Evolutionary conservation across 2,888 invertebrate species (phyloP), one percentile per base, ranked within the genome.

Genomic region (Chrysolina americana): DNA sequence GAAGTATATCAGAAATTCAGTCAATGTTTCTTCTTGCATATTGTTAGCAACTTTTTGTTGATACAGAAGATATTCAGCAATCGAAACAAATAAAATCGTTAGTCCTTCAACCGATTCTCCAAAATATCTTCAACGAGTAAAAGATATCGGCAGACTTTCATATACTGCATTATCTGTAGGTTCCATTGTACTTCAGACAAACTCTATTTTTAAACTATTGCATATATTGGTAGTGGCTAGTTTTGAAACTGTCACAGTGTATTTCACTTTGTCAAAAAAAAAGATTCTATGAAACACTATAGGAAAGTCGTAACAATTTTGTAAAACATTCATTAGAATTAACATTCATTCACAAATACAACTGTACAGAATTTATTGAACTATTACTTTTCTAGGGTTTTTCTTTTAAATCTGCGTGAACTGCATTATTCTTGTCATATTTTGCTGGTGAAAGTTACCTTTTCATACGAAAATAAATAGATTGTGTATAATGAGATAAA

Each of bases 381-480:
- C 70, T 79, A 76, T 68, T 73, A 74, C 75, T 74, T 77, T 74
- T 68, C 78, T 76, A 79, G 75, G 76, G 73, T 75, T 62, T 74
- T 77, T 73, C 71, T 73, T 69, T 75, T 59, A 13, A 73, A 78
- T 76, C 80, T 80, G 81, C 81, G 78, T 79, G 80, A 80, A 78
- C 65, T 69, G 66, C 17, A 68, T 65, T 21, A 48, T 71, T 66
- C 44, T 21, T 63, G 47, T 65, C 65, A 59, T 47, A 72, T 62
- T 50, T 47, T 47, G 48, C 19, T 70, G 28, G 71, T 41, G 36
- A 73, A 71, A 66, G 50, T 68, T 71, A 28, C 19, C 44, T 59
- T 48, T 70, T 65, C 62, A 50, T 6, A 73, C 48, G 23, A 28
- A 48, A 74, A 70, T 74, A 70, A 70, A 74, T 70, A 65, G 53